Conservation (phyloP, 2,888 invertebrate species). For the Chouioia cunea region DNA sequence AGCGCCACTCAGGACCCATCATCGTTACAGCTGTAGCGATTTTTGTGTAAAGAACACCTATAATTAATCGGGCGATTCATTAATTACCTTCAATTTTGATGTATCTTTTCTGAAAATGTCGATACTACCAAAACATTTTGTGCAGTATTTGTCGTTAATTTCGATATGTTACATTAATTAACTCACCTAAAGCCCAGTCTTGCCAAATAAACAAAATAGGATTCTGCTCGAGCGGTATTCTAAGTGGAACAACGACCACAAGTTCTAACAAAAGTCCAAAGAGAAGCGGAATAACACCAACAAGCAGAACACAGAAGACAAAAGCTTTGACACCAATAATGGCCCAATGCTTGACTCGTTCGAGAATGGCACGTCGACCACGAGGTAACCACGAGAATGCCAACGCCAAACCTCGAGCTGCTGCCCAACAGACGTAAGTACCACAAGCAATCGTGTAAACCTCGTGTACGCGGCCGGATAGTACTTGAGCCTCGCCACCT, state of each 20-base stretch:
- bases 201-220: constrained; percentile 92
- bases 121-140: no score
- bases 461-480: constrained; percentile 82
- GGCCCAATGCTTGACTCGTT: constrained; percentile 80
- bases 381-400: constrained; percentile 90
- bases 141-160: background rate
- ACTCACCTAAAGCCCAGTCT: constrained; percentile 93
- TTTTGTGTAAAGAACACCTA: constrained; percentile 90
- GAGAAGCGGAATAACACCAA: constrained; percentile 91
- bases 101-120: no score
- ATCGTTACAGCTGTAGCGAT: constrained; percentile 95
- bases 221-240: constrained; percentile 92
- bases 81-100: background rate
- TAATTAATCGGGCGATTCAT: background rate
- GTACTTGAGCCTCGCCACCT: constrained; percentile 35
- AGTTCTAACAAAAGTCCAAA: constrained; percentile 93
- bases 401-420: constrained; percentile 85
- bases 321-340: constrained; percentile 81
- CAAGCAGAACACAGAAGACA: constrained; percentile 81
- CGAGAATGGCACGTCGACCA: constrained; percentile 83
- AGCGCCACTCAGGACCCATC: constrained; percentile 98
- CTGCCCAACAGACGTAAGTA: constrained; percentile 94
- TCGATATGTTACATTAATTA: background rate
- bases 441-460: constrained; percentile 95
- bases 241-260: constrained; percentile 90